Base-by-base conservation (phyloP, 2,888 invertebrate species). In the Clusia tigrina region DNA sequence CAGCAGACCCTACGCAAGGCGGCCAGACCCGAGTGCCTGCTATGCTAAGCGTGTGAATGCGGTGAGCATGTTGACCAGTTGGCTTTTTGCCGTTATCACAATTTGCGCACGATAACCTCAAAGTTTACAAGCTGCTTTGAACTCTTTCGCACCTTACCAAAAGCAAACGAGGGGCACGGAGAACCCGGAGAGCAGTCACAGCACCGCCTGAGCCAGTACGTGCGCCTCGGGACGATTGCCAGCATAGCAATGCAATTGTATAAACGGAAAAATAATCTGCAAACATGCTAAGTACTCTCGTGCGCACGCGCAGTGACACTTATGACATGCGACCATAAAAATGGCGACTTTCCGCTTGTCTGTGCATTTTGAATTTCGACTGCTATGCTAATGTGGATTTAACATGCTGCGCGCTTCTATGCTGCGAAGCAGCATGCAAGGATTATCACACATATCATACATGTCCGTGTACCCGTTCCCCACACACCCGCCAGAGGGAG, bases 61-160 rank as follows among this genome's bases (percentile, higher is more conserved):
- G n/a, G n/a, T 6, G 42, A 42, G 42, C 42, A n/a, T 42, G 42
- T n/a, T 42, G 3, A 17, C n/a, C 9, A 42, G n/a, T n/a, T n/a
- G n/a, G 42, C 42, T 9, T 42, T 42, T 42, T 42, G 42, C 42
- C 42, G 42, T 42, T 42, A 42, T 42, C 42, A 42, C 42, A 42
- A 42, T 42, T 42, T 42, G n/a, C 12, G n/a, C 42, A n/a, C 9
- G 48, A 48, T 48, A 48, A 48, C 48, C 48, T 15, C 18, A 22
- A 2, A 2, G 48, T 48, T 42, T 22, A 48, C 48, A 48, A 48
- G 18, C 18, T 48, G 9, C 12, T 48, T 48, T 48, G 48, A 48
- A 48, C 48, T 48, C 20, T 48, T 22, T 48, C 48, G 48, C 48
- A 48, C 48, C 42, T 42, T 42, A 42, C 10, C 42, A 42, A 42